Base-by-base conservation (phyloP, 2,113 vertebrate genomes). In the Alethe castanea region DNA sequence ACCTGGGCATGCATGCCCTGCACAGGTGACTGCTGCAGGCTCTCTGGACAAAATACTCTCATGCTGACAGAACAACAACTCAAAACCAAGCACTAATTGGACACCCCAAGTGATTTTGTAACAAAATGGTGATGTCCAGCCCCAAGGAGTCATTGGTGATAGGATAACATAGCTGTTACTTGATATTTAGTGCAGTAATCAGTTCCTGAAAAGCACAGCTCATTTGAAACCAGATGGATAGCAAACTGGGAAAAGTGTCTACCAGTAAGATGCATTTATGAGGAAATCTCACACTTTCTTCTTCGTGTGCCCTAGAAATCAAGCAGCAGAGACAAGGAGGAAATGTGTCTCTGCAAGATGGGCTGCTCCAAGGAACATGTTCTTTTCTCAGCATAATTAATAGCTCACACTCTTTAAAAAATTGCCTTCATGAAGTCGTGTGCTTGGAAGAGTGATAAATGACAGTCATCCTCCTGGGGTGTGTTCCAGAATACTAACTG, bases 401-500 rank as follows among this genome's bases (percentile, higher is more conserved):
- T 56, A 96, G 71, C 74, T 88, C 53, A 57, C 1, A 3, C 66
- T 88, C 79, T 72, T 72, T 50, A 81, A 94, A 94, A 95, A 91
- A 92, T 65, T 80, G 78, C 93, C 45, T 82, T 80, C 60, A 69
- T 70, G 78, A 89, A 90, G 87, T 85, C 78, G 59, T 91, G 2
- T 40, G 72, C 87, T 69, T 82, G 45, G 84, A 82, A 85, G 56
- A 95, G 74, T 85, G 94, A 94, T 84, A 91, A 88, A 87, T 82
- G 85, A 86, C 28, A 87, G 64, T 52, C 94, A 94, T 57, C 62
- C 74, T 73, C 48, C 70, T 8, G 66, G 91, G 81, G 83, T 76
- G 61, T 20, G 90, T 66, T 89, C 42, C 78, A 91, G 89, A 87
- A 91, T 92, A 85, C 94, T 94, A 95, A 94, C 88, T 38, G 88